Evolutionary conservation across 2,888 invertebrate species (phyloP), one percentile per base, ranked within the genome.

Genomic region (Linnaemya vulpina): DNA sequence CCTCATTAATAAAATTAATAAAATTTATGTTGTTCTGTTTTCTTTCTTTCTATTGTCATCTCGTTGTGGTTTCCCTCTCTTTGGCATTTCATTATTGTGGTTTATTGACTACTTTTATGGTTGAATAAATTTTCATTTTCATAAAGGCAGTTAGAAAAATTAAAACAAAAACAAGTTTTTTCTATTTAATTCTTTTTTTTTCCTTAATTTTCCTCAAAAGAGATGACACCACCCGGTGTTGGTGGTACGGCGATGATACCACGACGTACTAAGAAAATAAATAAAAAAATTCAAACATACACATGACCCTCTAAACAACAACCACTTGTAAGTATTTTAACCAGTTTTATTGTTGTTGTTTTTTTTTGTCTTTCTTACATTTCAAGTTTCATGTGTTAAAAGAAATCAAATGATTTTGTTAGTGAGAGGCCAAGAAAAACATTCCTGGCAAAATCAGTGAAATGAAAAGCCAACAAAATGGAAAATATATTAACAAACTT

Each of bases 241-340:
- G 71, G 79, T 65, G 65, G 79, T 38, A 46, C 62, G 22, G 3
- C 49, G 70, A 38, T 75, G 49, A 30, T 49, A 58, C 38, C 22
- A 58, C 55, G 8, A 58, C 25, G 10, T 15, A 46, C 51, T 13
- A n/a, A 55, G 11, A 25, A 30, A n/a, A 35, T 5, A 4, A 60
- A 67, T 35, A 51, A 30, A 49, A 30, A 60, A 63, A 40, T 46
- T 51, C 51, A 46, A 71, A 62, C 40, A n/a, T 65, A 13, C 49
- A 55, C 68, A 70, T 76, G 82, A 85, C 85, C 82, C 85, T 85
- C 81, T 70, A 65, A 82, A 78, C 78, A 82, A 78, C 78, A 67
- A 58, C 60, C 65, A 75, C 75, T 85, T 82, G 82, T 73, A 70
- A 63, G 53, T 49, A 65, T 49, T 53, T 71, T 53, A 80, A 84